Evolutionary conservation across 1,140 invertebrate species (phyloP).

Genomic region (Gonatopus flavifemur): DNA sequence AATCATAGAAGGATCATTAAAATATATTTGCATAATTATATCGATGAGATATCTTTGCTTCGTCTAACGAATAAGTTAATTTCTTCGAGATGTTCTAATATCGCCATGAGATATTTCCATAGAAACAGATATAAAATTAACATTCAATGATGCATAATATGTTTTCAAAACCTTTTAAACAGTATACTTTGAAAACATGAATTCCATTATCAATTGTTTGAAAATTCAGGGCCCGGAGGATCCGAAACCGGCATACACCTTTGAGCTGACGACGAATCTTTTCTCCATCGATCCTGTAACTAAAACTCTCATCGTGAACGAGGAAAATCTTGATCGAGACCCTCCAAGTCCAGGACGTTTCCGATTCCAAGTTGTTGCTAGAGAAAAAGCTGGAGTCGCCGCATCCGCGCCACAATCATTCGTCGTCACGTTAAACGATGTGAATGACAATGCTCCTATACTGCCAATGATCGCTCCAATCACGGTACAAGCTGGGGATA

Average conservation of each 20-base stretch:
- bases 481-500: slow-evolving; percentile 79
- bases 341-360: slow-evolving; percentile 82
- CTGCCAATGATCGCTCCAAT: slow-evolving; percentile 76
- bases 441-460: slow-evolving; percentile 83
- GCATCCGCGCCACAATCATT: slow-evolving; percentile 80
- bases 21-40: no score
- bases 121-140: not conserved
- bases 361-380: slow-evolving; percentile 79
- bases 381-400: slow-evolving; percentile 75
- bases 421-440: slow-evolving; percentile 75
- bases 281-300: slow-evolving; percentile 78
- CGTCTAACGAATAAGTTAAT: no score
- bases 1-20: no score
- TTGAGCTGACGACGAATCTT: slow-evolving; percentile 81
- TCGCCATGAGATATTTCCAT: not conserved
- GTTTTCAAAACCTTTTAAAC: no score
- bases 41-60: no score
- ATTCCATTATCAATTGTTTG: no score
- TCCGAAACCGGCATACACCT: slow-evolving; percentile 74
- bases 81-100: no score
- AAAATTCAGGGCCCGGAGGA: slow-evolving; percentile 64
- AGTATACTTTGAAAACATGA: no score
- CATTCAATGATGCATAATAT: not conserved
- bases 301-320: slow-evolving; percentile 75
- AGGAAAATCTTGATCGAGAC: slow-evolving; percentile 83